Percentiles rank a stretch among this genome's conserved stretches.
Conservation (phyloP, 2,113 vertebrate species). For the Periophthalmus modestus region DNA sequence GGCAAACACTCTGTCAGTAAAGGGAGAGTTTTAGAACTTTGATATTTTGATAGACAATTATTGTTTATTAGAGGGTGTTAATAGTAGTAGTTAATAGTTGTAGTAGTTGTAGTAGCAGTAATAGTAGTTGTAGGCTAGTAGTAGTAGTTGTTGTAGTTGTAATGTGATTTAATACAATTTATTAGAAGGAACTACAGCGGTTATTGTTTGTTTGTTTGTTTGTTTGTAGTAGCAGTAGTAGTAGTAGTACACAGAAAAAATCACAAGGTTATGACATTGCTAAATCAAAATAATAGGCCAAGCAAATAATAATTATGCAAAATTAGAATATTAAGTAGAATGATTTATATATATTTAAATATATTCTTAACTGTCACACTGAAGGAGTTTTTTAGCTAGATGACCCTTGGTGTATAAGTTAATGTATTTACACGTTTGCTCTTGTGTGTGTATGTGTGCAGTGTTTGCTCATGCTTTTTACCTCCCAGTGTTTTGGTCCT, state of each 20-base stretch:
- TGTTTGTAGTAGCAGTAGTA: no score
- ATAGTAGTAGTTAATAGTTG: neutral
- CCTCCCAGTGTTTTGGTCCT: constrained; percentile 19
- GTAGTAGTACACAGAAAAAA: no score
- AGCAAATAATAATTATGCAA: neutral
- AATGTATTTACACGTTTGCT: neutral
- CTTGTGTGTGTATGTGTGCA: neutral
- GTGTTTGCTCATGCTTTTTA: constrained; percentile 21
- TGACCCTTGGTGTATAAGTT: neutral
- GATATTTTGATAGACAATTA: neutral
- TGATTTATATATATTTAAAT: neutral
- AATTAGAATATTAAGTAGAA: neutral
- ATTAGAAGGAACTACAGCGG: no score
- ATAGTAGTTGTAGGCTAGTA: neutral
- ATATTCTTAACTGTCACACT: neutral
- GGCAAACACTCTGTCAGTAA: neutral
- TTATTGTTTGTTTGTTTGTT: no score
- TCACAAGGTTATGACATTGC: neutral
- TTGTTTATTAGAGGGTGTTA: neutral
- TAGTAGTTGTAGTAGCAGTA: neutral
- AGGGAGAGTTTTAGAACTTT: neutral
- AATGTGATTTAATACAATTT: no score
- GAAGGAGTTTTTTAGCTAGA: neutral
- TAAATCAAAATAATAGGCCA: neutral
- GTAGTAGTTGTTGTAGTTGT: neutral